These are phyloP conservation scores for Rhincodon typus DNA, from an alignment of 2,797 vertebrate species.

Conservation along the genomic window DNA sequence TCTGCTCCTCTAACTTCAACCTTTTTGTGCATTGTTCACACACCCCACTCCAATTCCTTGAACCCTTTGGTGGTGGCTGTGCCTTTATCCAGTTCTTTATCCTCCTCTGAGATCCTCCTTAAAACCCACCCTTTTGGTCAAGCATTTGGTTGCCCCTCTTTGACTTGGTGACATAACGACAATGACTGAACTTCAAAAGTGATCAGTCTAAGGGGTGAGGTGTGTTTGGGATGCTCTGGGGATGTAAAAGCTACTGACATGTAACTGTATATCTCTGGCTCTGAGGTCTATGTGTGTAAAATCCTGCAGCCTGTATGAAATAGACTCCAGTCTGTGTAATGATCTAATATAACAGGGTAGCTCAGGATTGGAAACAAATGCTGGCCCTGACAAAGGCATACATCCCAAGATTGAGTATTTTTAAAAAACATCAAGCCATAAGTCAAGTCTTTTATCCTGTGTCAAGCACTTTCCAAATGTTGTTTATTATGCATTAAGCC, in stretches of 20 bases:
- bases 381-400: too few species aligned
- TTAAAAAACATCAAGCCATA: neutral
- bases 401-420: too few species aligned
- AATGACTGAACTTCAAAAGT: neutral
- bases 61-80: neutral
- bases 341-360: neutral
- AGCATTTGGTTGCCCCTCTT: neutral
- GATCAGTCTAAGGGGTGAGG: neutral
- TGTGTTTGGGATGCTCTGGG: neutral
- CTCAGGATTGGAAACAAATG: too few species aligned
- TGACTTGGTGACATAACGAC: neutral
- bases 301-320: neutral
- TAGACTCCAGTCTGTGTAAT: neutral
- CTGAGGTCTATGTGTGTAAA: neutral
- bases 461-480: neutral
- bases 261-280: neutral
- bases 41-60: neutral
- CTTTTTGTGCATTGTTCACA: neutral
- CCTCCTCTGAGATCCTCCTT: neutral
- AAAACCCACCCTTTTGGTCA: neutral
- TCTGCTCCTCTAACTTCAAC: neutral
- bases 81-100: neutral
- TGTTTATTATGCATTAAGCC: neutral
- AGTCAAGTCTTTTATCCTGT: neutral
- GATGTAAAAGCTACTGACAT: neutral